These are phyloP conservation scores for Sylvia atricapilla DNA, from an alignment of 2,113 vertebrate species.

Conservation along the genomic window DNA sequence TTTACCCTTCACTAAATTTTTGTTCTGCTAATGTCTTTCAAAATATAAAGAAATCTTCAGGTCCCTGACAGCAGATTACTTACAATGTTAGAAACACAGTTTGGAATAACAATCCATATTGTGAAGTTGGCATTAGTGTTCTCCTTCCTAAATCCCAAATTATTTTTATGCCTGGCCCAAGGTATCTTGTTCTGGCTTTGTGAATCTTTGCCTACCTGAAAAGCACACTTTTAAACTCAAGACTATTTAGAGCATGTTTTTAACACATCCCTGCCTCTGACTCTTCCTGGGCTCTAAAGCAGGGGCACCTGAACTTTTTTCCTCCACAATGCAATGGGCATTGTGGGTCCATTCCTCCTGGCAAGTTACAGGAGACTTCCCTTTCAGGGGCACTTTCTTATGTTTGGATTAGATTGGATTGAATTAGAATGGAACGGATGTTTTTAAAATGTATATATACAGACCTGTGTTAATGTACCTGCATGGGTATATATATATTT, in stretches of 20 bases:
- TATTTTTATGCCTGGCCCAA: neutral
- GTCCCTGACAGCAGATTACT: neutral
- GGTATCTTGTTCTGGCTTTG: neutral
- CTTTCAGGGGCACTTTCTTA: neutral
- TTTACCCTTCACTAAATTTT: neutral
- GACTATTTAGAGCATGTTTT: neutral
- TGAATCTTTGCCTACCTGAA: neutral
- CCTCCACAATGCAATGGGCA: neutral
- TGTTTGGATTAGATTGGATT: neutral
- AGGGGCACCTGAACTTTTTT: neutral
- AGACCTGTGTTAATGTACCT: neutral
- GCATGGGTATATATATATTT: fast-evolving
- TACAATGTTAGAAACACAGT: neutral
- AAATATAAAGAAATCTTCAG: neutral
- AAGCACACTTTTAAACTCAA: neutral
- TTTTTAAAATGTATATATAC: neutral
- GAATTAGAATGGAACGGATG: neutral
- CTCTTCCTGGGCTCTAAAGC: neutral
- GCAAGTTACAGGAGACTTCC: neutral
- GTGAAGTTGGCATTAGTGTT: neutral
- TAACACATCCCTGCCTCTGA: neutral
- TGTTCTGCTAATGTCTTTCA: neutral
- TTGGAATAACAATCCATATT: neutral
- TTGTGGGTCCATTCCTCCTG: neutral
- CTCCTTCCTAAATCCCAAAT: neutral